Evolutionary conservation across 2,888 invertebrate species (phyloP).

Genomic region (Chymomyza fuscimana): DNA sequence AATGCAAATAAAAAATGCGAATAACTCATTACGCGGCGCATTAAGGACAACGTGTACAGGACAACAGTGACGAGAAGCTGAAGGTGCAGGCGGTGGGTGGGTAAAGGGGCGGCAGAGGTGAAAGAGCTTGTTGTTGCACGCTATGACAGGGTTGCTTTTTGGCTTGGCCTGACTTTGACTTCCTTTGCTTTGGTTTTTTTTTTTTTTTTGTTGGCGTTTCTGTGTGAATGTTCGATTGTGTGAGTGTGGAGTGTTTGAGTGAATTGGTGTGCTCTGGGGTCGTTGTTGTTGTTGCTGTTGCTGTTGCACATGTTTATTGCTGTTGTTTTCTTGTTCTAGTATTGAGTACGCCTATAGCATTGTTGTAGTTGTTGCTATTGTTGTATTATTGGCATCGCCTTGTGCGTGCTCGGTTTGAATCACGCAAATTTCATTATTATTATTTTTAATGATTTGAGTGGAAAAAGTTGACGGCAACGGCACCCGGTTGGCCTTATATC

Average conservation of each 20-base stretch:
- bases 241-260: constrained; percentile 5
- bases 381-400: constrained; percentile 64
- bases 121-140: constrained; percentile 35
- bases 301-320: constrained; percentile 31
- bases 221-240: background rate
- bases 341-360: constrained; percentile 57
- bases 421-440: constrained; percentile 74
- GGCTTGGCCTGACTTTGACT: constrained; percentile 62
- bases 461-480: constrained; percentile 45
- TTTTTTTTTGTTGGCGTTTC: too few species aligned
- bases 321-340: constrained; percentile 39
- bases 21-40: constrained; percentile 74
- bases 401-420: constrained; percentile 71
- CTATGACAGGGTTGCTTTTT: constrained; percentile 62
- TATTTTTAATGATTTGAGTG: constrained; percentile 73
- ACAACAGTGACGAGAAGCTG: background rate
- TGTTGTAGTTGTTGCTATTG: constrained; percentile 30
- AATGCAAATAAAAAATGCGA: constrained; percentile 71
- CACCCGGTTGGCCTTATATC: constrained; percentile 14
- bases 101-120: too few species aligned
- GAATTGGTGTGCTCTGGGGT: constrained; percentile 38
- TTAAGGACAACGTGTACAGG: constrained; percentile 56
- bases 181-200: constrained; percentile 41
- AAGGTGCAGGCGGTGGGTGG: background rate
- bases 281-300: constrained; percentile 43